A percentile compares a stretch with the other conserved stretches of the same genome.
phyloP scores from a whole-genome alignment of 2,797 vertebrate genomes.

The Malacoraja senta region DNA sequence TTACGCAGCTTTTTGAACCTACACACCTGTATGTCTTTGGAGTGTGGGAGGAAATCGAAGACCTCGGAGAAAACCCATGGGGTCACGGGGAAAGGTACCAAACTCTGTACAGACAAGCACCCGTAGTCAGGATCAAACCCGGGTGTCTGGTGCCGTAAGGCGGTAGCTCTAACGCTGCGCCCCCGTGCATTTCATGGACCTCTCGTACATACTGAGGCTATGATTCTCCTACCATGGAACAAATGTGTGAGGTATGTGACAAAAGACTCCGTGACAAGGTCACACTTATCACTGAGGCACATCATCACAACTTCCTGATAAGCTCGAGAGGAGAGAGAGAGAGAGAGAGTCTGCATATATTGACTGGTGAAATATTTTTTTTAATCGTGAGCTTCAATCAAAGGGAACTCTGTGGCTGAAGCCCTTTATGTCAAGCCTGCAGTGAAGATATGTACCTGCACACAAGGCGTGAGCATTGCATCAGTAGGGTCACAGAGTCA shows the following conservation, averaged over 20 bases:
- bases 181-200: neutral
- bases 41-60: no score
- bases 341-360: neutral
- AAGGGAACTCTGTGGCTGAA: neutral
- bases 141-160: no score
- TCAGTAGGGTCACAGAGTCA: neutral
- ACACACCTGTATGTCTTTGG: no score
- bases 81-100: no score
- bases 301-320: neutral
- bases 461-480: neutral
- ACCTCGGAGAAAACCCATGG: no score
- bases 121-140: no score
- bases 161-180: no score
- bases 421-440: neutral
- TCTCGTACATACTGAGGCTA: neutral
- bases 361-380: neutral
- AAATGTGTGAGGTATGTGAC: neutral
- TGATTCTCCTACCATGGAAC: neutral
- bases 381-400: neutral
- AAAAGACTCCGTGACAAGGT: neutral
- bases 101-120: no score
- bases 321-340: neutral
- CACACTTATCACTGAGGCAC: neutral
- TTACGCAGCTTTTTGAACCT: no score
- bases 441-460: neutral